A percentile compares a stretch with the other conserved stretches of the same genome.
Conservation (phyloP, 1,140 invertebrate species). For the Drosophila prosaltans region DNA sequence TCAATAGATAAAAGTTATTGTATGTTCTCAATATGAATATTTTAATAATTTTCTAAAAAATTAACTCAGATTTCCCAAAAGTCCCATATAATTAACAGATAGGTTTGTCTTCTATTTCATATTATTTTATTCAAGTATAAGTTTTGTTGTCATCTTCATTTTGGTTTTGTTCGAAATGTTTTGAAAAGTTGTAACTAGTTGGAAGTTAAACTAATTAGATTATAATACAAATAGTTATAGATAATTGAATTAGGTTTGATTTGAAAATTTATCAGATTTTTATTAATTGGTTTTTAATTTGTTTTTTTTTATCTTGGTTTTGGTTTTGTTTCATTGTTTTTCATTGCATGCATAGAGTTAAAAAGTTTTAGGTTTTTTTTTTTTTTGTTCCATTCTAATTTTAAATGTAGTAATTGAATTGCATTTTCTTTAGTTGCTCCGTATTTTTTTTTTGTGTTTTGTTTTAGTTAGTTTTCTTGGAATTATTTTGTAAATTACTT, state of each 20-base stretch:
- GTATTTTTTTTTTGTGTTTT: slow-evolving; percentile 5
- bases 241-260: slow-evolving; percentile 65
- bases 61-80: neutral
- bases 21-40: no score
- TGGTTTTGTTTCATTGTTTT: neutral
- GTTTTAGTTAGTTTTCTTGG: slow-evolving; percentile 5
- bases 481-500: no score
- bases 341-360: slow-evolving; percentile 10
- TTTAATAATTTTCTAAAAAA: no score
- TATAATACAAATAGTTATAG: slow-evolving; percentile 69
- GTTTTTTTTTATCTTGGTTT: neutral
- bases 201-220: slow-evolving; percentile 66
- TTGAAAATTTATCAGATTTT: slow-evolving; percentile 24
- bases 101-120: neutral
- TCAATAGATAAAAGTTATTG: no score
- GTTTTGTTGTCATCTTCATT: slow-evolving; percentile 33
- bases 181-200: slow-evolving; percentile 28
- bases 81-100: neutral
- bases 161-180: slow-evolving; percentile 41
- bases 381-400: slow-evolving; percentile 1
- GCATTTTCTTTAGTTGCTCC: slow-evolving; percentile 16
- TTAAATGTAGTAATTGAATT: slow-evolving; percentile 11
- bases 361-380: neutral
- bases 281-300: slow-evolving; percentile 12
- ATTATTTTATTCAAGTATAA: slow-evolving; percentile 49